A percentile compares a stretch with the other conserved stretches of the same genome.
These are phyloP conservation scores for Philopotamus ludificatus DNA, from an alignment of 1,140 invertebrate species.

Conservation along the genomic window DNA sequence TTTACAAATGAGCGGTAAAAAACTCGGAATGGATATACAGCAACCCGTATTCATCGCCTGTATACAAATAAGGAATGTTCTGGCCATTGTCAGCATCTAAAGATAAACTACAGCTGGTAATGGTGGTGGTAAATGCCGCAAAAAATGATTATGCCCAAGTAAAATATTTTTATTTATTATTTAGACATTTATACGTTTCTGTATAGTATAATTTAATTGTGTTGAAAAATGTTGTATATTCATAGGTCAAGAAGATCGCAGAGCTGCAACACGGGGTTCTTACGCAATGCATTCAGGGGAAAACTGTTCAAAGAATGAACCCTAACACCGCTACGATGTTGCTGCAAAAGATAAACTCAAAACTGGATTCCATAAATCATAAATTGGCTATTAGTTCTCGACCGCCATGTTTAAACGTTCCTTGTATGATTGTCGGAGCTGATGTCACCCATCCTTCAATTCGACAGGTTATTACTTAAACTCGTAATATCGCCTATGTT, in stretches of 20 bases:
- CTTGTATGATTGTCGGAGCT: constrained; percentile 74
- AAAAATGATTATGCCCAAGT: constrained; percentile 50
- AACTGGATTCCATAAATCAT: constrained; percentile 83
- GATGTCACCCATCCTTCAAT: constrained; percentile 87
- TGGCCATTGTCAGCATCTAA: background rate
- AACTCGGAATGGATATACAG: constrained; percentile 44
- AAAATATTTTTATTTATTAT: background rate
- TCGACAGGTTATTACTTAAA: constrained; percentile 53
- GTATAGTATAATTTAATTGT: constrained; percentile 14
- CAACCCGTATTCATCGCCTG: constrained; percentile 30
- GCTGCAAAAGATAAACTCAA: constrained; percentile 78
- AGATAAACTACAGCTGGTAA: constrained; percentile 47
- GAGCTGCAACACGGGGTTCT: constrained; percentile 69
- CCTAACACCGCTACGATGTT: constrained; percentile 63
- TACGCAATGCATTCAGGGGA: constrained; percentile 73
- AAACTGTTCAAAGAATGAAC: constrained; percentile 48
- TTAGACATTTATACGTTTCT: background rate
- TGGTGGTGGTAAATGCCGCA: constrained; percentile 56
- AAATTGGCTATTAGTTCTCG: constrained; percentile 47
- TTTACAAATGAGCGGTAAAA: constrained; percentile 47
- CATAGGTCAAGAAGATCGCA: constrained; percentile 66
- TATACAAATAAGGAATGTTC: constrained; percentile 20
- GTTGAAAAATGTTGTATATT: constrained; percentile 24
- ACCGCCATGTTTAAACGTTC: constrained; percentile 46
- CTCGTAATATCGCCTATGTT: background rate